phyloP scores from a whole-genome alignment of 1,140 invertebrate genomes.

The Drosophila nigrodunni region DNA sequence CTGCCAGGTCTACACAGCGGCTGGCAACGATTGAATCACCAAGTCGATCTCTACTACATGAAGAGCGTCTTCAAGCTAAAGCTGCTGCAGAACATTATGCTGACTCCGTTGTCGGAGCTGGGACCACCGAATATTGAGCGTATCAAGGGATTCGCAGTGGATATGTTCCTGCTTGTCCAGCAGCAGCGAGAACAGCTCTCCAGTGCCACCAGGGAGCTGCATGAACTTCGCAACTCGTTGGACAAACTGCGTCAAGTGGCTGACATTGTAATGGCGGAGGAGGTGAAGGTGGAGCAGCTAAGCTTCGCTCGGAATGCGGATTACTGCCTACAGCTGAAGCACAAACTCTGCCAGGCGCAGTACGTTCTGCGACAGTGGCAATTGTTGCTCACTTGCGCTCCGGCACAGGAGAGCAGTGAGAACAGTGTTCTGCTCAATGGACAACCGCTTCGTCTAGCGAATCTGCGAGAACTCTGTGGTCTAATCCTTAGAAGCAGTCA shows the following conservation, averaged over 20 bases:
- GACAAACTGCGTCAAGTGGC: constrained; percentile 57
- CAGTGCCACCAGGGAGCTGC: constrained; percentile 78
- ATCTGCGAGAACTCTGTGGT: constrained; percentile 44
- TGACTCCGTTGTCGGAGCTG: constrained; percentile 90
- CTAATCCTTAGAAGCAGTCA: constrained; percentile 48
- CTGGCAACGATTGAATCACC: constrained; percentile 66
- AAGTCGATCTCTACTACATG: constrained; percentile 80
- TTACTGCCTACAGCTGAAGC: constrained; percentile 48
- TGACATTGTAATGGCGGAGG: constrained; percentile 34
- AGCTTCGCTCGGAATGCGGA: constrained; percentile 49
- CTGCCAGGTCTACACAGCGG: constrained; percentile 59
- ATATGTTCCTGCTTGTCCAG: constrained; percentile 88
- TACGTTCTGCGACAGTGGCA: constrained; percentile 68
- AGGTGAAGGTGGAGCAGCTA: constrained; percentile 7
- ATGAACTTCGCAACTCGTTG: constrained; percentile 79
- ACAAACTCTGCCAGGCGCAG: constrained; percentile 52
- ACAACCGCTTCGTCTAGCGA: constrained; percentile 16
- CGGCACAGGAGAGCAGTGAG: constrained; percentile 20
- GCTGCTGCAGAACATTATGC: constrained; percentile 88
- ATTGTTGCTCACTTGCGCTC: constrained; percentile 64
- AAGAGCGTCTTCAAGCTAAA: constrained; percentile 84
- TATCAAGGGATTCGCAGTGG: constrained; percentile 91
- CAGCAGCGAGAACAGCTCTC: constrained; percentile 84
- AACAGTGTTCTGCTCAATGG: constrained; percentile 29
- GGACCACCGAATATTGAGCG: constrained; percentile 92